Percentiles rank a stretch among this genome's conserved stretches.
phyloP scores from a whole-genome alignment of 37 sponge, comb jelly and placozoan species.

The Beroe ovata region DNA sequence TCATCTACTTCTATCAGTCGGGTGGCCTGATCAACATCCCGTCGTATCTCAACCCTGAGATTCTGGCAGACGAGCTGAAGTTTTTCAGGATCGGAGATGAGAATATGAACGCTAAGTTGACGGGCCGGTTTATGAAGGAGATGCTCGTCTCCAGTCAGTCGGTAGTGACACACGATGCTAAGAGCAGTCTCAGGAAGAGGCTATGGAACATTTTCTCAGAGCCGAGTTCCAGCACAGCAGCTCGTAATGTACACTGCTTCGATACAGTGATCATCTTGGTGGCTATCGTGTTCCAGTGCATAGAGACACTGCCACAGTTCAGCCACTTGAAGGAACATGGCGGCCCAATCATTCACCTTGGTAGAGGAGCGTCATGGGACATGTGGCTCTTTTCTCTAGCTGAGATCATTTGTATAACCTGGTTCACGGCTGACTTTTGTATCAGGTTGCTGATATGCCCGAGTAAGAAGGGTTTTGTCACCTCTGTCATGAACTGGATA shows the following conservation, averaged over 20 bases:
- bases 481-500: conserved; percentile 7
- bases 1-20: conserved; percentile 28
- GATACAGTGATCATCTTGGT: conserved; percentile 26
- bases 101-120: not conserved
- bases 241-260: not conserved
- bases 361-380: not conserved
- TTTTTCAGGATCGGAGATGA: conserved; percentile 23
- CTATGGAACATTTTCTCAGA: conserved; percentile 7
- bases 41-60: not conserved
- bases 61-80: conserved; percentile 12
- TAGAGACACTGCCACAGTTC: conserved; percentile 36
- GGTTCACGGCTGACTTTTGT: conserved; percentile 17
- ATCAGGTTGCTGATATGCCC: conserved; percentile 21
- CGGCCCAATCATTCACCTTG: not conserved
- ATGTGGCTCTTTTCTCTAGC: not conserved
- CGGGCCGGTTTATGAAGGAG: not conserved
- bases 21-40: conserved; percentile 11
- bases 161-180: not conserved
- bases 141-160: not conserved
- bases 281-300: conserved; percentile 16
- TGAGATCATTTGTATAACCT: conserved; percentile 24
- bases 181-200: not conserved
- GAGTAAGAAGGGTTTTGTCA: not conserved
- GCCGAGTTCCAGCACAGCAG: not conserved
- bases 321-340: not conserved